phyloP scores from a whole-genome alignment of 2,888 invertebrate species.

The Eristalinus sepulchralis region DNA sequence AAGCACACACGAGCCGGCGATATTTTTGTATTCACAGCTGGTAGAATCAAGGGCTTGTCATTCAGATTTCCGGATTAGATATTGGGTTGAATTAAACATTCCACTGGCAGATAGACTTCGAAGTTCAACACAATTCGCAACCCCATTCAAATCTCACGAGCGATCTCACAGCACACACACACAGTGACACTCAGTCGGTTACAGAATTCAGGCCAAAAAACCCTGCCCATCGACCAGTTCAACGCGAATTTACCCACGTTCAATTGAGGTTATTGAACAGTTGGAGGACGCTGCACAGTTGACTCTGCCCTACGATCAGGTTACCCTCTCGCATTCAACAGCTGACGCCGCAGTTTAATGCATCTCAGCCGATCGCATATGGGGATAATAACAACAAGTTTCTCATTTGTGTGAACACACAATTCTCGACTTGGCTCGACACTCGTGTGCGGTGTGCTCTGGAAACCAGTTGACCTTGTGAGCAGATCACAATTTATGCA shows the following conservation, averaged over 20 bases:
- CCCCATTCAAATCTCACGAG: background rate
- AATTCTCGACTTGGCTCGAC: conserved; percentile 25
- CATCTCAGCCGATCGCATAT: conserved; percentile 32
- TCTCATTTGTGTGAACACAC: conserved; percentile 26
- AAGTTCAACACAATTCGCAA: background rate
- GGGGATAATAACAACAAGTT: conserved; percentile 32
- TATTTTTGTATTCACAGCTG: background rate
- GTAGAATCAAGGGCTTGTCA: background rate
- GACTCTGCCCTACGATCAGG: conserved; percentile 34
- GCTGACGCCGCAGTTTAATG: conserved; percentile 6
- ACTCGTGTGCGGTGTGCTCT: conserved; percentile 33
- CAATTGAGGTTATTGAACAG: conserved; percentile 51
- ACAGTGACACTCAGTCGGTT: background rate
- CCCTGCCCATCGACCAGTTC: background rate
- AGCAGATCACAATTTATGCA: conserved; percentile 64
- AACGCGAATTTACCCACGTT: conserved; percentile 16
- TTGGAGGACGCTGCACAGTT: conserved; percentile 32
- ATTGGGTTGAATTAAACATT: background rate
- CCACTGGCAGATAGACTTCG: background rate
- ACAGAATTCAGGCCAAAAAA: background rate
- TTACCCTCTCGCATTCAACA: conserved; percentile 8
- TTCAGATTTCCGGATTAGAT: background rate
- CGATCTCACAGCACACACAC: background rate
- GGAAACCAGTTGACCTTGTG: conserved; percentile 65
- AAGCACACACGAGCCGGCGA: background rate